Conservation (phyloP, 35 echinoderm and acorn worm species). For the Heliocidaris erythrogramma region DNA sequence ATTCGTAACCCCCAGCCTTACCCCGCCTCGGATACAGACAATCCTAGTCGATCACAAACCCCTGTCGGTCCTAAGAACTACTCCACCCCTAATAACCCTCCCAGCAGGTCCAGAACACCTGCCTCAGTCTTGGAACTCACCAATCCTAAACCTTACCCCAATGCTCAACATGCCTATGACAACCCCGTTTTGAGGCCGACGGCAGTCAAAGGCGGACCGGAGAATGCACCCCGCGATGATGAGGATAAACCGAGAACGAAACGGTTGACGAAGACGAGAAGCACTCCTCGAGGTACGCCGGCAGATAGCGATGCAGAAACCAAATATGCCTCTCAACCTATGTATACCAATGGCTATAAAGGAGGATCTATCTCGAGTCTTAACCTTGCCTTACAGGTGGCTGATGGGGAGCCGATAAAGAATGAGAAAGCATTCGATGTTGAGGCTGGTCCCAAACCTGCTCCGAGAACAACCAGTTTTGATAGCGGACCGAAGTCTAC, state of each 20-base stretch:
- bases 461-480: conserved; percentile 26
- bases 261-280: conserved; percentile 24
- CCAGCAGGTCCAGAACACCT: neutral
- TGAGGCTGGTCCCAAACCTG: neutral
- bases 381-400: neutral
- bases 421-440: neutral
- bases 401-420: neutral
- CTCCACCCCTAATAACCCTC: neutral
- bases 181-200: neutral
- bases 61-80: conserved; percentile 10
- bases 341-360: neutral
- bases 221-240: neutral
- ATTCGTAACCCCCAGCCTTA: conserved; percentile 38
- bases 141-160: conserved; percentile 37
- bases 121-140: conserved; percentile 16
- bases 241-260: conserved; percentile 7
- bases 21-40: conserved; percentile 1
- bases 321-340: neutral
- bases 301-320: neutral
- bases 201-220: neutral
- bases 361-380: neutral
- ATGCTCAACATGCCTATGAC: neutral
- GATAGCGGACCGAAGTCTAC: neutral
- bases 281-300: neutral
- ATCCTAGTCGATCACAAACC: conserved; percentile 23